These are phyloP conservation scores for Trisateles emortualis DNA, from an alignment of 2,888 invertebrate genomes.

Conservation along the genomic window DNA sequence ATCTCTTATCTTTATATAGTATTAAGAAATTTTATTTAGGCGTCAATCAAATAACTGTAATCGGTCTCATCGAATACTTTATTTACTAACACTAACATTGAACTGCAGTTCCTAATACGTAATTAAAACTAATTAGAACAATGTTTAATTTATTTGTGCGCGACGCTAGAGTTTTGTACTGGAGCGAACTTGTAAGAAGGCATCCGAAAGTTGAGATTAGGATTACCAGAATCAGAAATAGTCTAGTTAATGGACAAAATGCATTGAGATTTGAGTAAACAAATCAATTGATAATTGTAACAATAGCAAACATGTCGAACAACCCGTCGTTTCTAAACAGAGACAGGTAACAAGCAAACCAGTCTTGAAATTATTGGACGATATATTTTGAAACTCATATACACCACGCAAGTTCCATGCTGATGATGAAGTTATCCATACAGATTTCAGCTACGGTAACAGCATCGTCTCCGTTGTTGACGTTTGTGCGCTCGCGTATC, in stretches of 20 bases:
- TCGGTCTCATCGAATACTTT: constrained; percentile 65
- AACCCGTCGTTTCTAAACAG: constrained; percentile 67
- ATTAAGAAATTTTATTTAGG: constrained; percentile 52
- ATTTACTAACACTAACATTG: constrained; percentile 70
- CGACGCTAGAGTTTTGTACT: constrained; percentile 55
- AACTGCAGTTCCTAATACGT: constrained; percentile 82
- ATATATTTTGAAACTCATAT: background rate
- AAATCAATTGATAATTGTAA: constrained; percentile 51
- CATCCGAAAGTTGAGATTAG: constrained; percentile 53
- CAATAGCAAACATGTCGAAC: constrained; percentile 46
- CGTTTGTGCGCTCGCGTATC: no score
- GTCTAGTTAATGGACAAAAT: constrained; percentile 53
- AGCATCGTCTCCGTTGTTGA: no score
- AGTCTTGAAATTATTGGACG: background rate
- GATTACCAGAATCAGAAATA: constrained; percentile 48
- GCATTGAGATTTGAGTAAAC: constrained; percentile 71
- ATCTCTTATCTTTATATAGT: constrained; percentile 54
- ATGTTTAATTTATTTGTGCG: constrained; percentile 68
- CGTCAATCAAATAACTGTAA: constrained; percentile 47
- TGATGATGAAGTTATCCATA: no score
- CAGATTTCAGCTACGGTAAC: no score
- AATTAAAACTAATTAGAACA: constrained; percentile 71
- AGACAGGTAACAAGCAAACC: constrained; percentile 46
- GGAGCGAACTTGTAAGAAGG: constrained; percentile 57
- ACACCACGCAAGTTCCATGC: background rate